Evolutionary conservation across 2,888 invertebrate genomes (phyloP).

Genomic region (Aphrophora alni): DNA sequence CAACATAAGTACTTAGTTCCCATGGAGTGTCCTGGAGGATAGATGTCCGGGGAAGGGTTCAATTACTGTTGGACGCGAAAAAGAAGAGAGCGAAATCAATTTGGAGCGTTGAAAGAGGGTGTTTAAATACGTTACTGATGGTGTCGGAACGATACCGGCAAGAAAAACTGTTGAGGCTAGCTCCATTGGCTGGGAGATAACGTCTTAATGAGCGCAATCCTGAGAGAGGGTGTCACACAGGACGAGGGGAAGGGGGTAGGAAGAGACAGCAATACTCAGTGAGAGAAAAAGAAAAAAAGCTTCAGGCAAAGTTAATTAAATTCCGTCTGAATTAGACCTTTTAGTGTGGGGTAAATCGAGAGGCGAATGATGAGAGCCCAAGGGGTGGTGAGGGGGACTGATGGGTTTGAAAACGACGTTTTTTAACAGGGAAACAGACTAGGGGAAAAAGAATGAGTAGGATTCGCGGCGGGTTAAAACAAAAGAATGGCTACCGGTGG

Average conservation of each 20-base stretch:
- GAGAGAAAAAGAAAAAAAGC: conserved; percentile 34
- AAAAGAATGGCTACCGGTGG: conserved; percentile 6
- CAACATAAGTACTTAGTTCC: conserved; percentile 2
- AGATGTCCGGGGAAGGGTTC: neutral
- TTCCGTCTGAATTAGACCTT: conserved; percentile 43
- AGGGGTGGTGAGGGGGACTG: conserved; percentile 26
- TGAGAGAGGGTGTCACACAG: conserved; percentile 6
- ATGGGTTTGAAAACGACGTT: conserved; percentile 41
- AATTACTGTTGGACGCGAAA: neutral
- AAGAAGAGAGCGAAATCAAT: conserved; percentile 11
- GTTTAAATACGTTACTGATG: conserved; percentile 13
- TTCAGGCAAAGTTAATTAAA: conserved; percentile 41
- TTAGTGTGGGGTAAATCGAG: conserved; percentile 38
- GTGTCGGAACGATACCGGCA: conserved; percentile 2
- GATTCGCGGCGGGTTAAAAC: conserved; percentile 6
- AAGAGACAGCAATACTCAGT: neutral
- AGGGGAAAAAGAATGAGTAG: neutral
- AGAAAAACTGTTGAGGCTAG: conserved; percentile 6
- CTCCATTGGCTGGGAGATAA: conserved; percentile 30
- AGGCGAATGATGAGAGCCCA: conserved; percentile 33
- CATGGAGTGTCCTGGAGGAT: conserved; percentile 6
- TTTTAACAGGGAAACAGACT: conserved; percentile 17
- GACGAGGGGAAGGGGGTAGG: neutral
- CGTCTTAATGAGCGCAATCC: conserved; percentile 38
- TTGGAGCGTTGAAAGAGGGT: conserved; percentile 5